Conservation (phyloP, 2,113 vertebrate species). For the Alces alces region DNA sequence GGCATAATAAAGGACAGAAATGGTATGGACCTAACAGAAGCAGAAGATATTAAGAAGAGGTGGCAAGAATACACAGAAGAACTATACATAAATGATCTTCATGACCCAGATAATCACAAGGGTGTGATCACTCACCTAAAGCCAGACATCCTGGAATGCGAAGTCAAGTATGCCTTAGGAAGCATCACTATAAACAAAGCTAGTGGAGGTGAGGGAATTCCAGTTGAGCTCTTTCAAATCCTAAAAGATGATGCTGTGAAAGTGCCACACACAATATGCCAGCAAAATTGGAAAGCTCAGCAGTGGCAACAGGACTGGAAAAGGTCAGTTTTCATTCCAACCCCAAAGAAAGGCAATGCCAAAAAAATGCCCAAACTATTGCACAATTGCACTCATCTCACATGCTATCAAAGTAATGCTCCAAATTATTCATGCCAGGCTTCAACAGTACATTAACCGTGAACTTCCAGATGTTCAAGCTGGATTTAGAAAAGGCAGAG, state of each 20-base stretch:
- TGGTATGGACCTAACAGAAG: neutral
- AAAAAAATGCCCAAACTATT: neutral
- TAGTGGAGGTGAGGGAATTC: neutral
- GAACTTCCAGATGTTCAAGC: neutral
- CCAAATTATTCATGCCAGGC: neutral
- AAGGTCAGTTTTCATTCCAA: neutral
- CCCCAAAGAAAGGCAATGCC: neutral
- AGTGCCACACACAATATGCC: rapidly evolving
- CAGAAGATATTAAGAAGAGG: neutral
- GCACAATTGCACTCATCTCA: neutral
- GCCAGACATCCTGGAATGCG: neutral
- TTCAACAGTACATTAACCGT: neutral
- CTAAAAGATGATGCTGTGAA: neutral
- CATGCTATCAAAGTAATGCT: neutral
- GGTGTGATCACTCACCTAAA: neutral
- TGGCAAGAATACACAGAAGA: neutral
- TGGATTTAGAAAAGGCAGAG: neutral
- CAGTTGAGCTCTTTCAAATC: neutral
- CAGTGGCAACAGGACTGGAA: neutral
- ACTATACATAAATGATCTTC: neutral
- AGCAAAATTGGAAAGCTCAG: neutral
- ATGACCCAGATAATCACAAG: neutral
- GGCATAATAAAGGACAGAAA: neutral
- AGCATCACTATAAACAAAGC: neutral
- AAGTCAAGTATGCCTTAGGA: neutral